A percentile compares a stretch with the other conserved stretches of the same genome.
phyloP scores from a whole-genome alignment of 1,140 invertebrate genomes.

The Formica exsecta region DNA sequence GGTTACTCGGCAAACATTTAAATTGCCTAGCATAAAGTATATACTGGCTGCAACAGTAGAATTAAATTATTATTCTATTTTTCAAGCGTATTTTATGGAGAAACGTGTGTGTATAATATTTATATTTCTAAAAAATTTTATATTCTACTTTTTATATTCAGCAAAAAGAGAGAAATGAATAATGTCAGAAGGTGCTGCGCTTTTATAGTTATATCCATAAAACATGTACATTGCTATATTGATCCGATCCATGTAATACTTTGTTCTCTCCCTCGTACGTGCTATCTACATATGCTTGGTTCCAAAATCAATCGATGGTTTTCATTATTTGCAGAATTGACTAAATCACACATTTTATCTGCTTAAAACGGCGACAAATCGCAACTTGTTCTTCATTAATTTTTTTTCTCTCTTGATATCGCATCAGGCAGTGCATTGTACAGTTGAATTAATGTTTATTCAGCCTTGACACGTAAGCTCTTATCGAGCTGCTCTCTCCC shows the following conservation, averaged over 20 bases:
- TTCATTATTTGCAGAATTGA: slow-evolving; percentile 18
- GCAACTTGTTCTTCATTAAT: background rate
- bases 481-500: slow-evolving; percentile 61
- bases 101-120: background rate
- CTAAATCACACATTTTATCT: slow-evolving; percentile 35
- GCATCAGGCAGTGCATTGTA: slow-evolving; percentile 30
- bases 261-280: background rate
- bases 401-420: slow-evolving; percentile 21
- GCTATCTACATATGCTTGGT: background rate
- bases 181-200: slow-evolving; percentile 18
- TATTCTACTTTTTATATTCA: background rate
- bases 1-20: background rate
- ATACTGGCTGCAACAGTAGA: no score
- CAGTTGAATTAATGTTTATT: slow-evolving; percentile 67
- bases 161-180: background rate
- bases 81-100: background rate
- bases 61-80: no score
- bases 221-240: slow-evolving; percentile 49
- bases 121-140: slow-evolving; percentile 14
- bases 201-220: slow-evolving; percentile 41
- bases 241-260: slow-evolving; percentile 34
- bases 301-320: slow-evolving; percentile 38
- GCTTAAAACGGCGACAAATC: slow-evolving; percentile 26
- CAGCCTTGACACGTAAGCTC: slow-evolving; percentile 70
- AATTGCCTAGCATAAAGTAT: no score